Evolutionary conservation across 2,888 invertebrate species (phyloP), one percentile per base, ranked within the genome.

Genomic region (Cephus pulcher): DNA sequence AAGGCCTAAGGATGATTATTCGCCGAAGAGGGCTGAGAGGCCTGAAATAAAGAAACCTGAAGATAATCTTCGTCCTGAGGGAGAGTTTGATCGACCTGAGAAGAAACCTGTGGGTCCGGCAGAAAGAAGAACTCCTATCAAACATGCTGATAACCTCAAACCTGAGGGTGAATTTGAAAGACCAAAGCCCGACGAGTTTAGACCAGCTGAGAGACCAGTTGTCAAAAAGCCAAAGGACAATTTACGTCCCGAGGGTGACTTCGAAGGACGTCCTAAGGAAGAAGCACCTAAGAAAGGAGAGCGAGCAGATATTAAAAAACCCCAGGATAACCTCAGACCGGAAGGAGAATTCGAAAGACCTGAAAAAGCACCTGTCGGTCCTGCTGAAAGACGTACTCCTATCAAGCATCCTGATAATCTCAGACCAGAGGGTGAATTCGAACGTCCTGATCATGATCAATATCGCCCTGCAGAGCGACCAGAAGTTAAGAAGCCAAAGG

Each of bases 21-120:
- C 86, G 15, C 92, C 91, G 4, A 91, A 90, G 23, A 89, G 85
- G n/a, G 92, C 91, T 34, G 93, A 93, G 75, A 86, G 93, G 76
- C 89, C 78, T 15, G 75, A 78, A 3, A 73, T 75, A 30, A 75
- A 92, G 0, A 89, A 32, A 15, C 93, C 93, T 0, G 82, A 92
- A 73, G 95, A 96, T 86, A 96, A 96, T 89, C 89, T 96, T 0
- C 93, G 92, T 84, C 94, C 95, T 0, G 95, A 94, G 89, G 94
- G 94, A n/a, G 93, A 93, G 1, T 87, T 94, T 92, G 93, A 93
- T 91, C 85, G 90, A 91, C 85, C 87, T 85, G 80, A 92, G 90
- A 86, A 91, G 92, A 85, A 92, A 89, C 81, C 93, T 89, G 89
- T 93, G 75, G 86, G 86, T 12, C 92, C 92, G 0, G 91, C 87